Evolutionary conservation across 1,140 invertebrate species (phyloP), one percentile per base, ranked within the genome.

Genomic region (Procambarus clarkii): DNA sequence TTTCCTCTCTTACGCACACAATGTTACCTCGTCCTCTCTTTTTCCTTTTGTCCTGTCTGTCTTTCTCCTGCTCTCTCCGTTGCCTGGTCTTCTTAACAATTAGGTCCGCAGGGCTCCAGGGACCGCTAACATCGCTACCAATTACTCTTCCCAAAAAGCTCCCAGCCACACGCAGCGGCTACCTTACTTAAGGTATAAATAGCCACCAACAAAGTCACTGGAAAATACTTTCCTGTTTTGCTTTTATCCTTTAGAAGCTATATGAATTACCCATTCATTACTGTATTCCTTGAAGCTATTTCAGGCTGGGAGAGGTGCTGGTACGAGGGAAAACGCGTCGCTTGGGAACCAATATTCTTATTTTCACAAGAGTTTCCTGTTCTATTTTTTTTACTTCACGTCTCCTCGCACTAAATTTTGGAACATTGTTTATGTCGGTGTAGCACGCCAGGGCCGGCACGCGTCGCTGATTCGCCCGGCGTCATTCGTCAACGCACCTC

Each of bases 111-210:
- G 48, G 77, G 45, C 77, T 46, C 77, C 77, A 48, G 79, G 79
- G 44, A 7, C 34, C 9, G 8, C 79, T 34, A 54, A 80, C 79
- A 54, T 54, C 24, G 79, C n/a, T 21, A 80, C 48, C 79, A 80
- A 80, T 80, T 80, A 80, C 79, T 80, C 79, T 50, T 80, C 79
- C n/a, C 46, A 54, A 48, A 80, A 54, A 54, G 13, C 79, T 54
- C 79, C 79, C n/a, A 80, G 79, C 79, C 46, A 54, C 79, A 80
- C 79, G 79, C 54, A 80, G 13, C 48, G n/a, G 21, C 79, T n/a
- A 54, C 21, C 18, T 54, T 15, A 54, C 79, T 54, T 34, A 80
- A 54, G 79, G 18, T 80, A 80, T 54, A 21, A 80, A 54, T 54
- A 80, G 3, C 79, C 46, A n/a, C 21, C n/a, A 11, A 18, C 46